Evolutionary conservation across 1,140 invertebrate genomes (phyloP), one percentile per base, ranked within the genome.

Genomic region (Sarcophaga peregrina): DNA sequence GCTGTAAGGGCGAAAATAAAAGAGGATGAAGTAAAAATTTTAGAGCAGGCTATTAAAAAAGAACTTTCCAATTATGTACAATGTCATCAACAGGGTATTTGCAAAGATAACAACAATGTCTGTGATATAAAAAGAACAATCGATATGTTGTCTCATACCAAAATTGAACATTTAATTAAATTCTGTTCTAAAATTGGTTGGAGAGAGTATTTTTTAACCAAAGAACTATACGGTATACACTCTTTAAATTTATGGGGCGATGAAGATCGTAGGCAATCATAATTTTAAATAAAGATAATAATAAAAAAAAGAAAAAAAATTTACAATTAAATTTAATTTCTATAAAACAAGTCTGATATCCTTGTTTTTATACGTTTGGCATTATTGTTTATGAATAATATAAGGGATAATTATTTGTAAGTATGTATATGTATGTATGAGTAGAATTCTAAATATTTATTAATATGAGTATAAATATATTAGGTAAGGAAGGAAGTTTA

Each of bases 11-110:
- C 74, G 0, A 73, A 76, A n/a, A 87, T 89, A 47, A 80, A 88
- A 87, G 81, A 92, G 91, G 85, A 93, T 95, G 52, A 92, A 87
- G 85, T 89, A 84, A 83, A 62, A 87, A 52, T 87, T 9, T 80
- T 89, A 46, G 83, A 85, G 15, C 82, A 83, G 3, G 87, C 85
- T 0, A 50, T 89, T n/a, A 81, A 78, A 8, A 17, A 81, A 0
- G 84, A 89, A 83, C 87, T 89, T 0, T 8, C 62, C n/a, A 25
- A 20, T 68, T 17, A 5, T 68, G 10, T 20, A n/a, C n/a, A 20
- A 0, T 78, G 75, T 8, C 84, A 87, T 25, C 50, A 25, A 17
- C 45, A 76, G 47, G 75, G 50, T 8, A 52, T 9, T 8, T 17
- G 17, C 20, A 10, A 84, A 82, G 17, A n/a, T 78, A 62, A 8